phyloP scores from a whole-genome alignment of 2,888 invertebrate species.

The Polydesmus complanatus region DNA sequence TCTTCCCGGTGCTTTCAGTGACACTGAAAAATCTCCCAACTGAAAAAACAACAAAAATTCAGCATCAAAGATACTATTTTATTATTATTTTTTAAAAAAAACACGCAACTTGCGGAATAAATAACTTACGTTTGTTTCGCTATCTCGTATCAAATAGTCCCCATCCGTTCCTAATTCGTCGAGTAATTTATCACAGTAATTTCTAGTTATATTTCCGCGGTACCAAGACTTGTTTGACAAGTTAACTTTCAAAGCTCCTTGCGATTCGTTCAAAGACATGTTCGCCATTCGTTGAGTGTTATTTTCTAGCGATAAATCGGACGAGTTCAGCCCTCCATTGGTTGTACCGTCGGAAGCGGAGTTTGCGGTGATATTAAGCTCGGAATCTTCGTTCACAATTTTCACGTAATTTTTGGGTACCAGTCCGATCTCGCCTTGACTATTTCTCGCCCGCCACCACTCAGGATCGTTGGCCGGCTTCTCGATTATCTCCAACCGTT shows the following conservation, averaged over 20 bases:
- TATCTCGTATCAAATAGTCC: slow-evolving; percentile 95
- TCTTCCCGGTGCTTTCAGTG: slow-evolving; percentile 89
- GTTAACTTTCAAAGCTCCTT: slow-evolving; percentile 37
- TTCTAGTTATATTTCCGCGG: slow-evolving; percentile 87
- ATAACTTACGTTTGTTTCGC: slow-evolving; percentile 88
- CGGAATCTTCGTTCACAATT: slow-evolving; percentile 31
- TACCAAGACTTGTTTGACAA: slow-evolving; percentile 85
- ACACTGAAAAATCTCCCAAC: slow-evolving; percentile 97
- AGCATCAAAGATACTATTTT: no score
- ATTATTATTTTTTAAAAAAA: no score
- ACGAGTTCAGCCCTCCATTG: slow-evolving; percentile 18
- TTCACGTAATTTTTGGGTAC: slow-evolving; percentile 91
- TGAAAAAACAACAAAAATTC: slow-evolving; percentile 35
- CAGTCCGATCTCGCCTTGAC: slow-evolving; percentile 79
- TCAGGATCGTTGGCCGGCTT: slow-evolving; percentile 95
- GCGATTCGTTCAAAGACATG: slow-evolving; percentile 28
- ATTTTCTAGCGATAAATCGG: slow-evolving; percentile 29
- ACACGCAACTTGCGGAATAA: not conserved
- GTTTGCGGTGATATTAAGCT: slow-evolving; percentile 16
- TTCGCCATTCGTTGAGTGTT: slow-evolving; percentile 19
- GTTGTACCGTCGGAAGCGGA: slow-evolving; percentile 17
- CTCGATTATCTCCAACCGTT: slow-evolving; percentile 88
- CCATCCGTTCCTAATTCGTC: slow-evolving; percentile 93
- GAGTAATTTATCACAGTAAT: slow-evolving; percentile 89
- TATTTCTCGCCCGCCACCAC: slow-evolving; percentile 94